Conservation (phyloP, 2,888 invertebrate genomes). For the Eupithecia tripunctaria region DNA sequence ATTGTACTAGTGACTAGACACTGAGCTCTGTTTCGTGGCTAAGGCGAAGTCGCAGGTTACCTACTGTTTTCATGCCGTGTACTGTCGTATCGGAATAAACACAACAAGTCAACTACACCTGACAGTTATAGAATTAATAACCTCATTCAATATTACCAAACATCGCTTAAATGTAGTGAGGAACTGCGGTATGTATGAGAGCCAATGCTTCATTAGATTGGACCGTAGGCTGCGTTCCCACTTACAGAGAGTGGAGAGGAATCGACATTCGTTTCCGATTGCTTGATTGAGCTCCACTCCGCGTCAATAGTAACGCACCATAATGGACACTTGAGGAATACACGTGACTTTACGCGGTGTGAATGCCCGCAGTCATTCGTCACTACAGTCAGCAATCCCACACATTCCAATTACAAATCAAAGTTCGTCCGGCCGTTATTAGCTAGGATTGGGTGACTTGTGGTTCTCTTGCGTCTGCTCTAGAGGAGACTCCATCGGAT, state of each 20-base stretch:
- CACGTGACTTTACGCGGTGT: not conserved
- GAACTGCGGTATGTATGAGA: not conserved
- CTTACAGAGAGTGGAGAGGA: not conserved
- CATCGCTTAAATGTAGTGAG: not conserved
- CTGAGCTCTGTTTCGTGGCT: slow-evolving; percentile 1
- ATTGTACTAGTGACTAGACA: slow-evolving; percentile 10
- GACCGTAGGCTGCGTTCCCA: not conserved
- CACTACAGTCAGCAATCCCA: not conserved
- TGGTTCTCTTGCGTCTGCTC: slow-evolving; percentile 60
- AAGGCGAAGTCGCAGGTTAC: not conserved
- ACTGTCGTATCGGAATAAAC: not conserved
- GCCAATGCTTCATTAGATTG: not conserved
- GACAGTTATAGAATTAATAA: not conserved
- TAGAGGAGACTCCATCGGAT: slow-evolving; percentile 62
- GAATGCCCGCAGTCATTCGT: not conserved
- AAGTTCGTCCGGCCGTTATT: slow-evolving; percentile 55
- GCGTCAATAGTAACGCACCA: not conserved
- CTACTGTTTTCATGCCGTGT: not conserved
- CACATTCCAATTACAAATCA: slow-evolving; percentile 47
- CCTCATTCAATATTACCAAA: not conserved
- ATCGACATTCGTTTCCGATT: not conserved
- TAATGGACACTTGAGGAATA: not conserved
- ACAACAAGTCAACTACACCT: not conserved
- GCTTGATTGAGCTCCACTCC: not conserved
- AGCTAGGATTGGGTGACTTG: slow-evolving; percentile 76